A percentile compares a stretch with the other conserved stretches of the same genome.
Evolutionary conservation across 2,113 vertebrate species (phyloP).

Genomic region (Menidia beryllina): DNA sequence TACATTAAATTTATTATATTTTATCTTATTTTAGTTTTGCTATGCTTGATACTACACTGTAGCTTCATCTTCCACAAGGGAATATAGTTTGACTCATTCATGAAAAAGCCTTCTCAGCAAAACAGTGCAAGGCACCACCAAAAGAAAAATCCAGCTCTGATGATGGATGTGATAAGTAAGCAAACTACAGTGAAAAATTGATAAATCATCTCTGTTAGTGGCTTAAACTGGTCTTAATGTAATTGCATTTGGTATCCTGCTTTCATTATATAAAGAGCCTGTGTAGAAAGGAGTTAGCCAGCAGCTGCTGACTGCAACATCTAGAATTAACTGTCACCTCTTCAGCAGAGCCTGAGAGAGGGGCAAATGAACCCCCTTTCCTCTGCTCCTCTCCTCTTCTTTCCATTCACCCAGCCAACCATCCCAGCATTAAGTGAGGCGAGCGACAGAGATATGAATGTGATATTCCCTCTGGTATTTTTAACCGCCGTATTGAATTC

Average conservation of each 20-base stretch:
- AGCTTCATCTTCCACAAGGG: conserved; percentile 1
- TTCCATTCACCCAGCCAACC: conserved; percentile 73
- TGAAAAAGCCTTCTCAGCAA: conserved; percentile 15
- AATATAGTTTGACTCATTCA: conserved; percentile 6
- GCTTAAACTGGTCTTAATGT: conserved; percentile 63
- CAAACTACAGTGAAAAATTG: conserved; percentile 56
- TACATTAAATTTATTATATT: no score
- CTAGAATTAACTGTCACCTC: conserved; percentile 73
- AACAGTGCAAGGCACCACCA: conserved; percentile 12
- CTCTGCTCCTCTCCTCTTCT: conserved; percentile 62
- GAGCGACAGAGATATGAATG: conserved; percentile 82
- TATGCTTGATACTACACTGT: neutral
- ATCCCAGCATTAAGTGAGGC: conserved; percentile 78
- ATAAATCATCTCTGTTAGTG: conserved; percentile 54
- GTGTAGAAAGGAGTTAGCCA: conserved; percentile 59
- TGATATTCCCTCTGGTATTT: conserved; percentile 86
- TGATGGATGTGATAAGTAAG: conserved; percentile 66
- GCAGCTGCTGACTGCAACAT: conserved; percentile 72
- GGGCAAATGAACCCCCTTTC: conserved; percentile 65
- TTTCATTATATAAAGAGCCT: conserved; percentile 75
- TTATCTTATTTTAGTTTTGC: neutral
- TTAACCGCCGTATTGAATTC: conserved; percentile 84
- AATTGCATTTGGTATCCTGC: conserved; percentile 62
- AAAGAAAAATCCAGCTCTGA: conserved; percentile 28
- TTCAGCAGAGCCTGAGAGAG: conserved; percentile 55